Conservation (phyloP, 1,140 invertebrate genomes). For the Arion vulgaris region DNA sequence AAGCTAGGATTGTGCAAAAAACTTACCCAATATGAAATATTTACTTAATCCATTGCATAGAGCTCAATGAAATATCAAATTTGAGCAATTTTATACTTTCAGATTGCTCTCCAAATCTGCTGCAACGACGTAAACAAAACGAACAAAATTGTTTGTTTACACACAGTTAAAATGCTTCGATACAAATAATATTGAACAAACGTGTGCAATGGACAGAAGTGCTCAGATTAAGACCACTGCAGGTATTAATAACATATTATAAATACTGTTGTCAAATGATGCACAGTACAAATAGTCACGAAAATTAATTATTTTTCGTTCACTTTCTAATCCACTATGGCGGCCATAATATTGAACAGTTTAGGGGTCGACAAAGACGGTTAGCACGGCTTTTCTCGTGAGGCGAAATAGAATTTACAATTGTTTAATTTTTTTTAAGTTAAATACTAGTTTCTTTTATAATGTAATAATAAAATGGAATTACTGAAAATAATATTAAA, state of each 20-base stretch:
- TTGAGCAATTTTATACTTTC: background rate
- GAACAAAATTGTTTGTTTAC: slow-evolving; percentile 27
- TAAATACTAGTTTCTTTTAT: background rate
- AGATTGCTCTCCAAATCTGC: background rate
- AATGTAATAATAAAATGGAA: background rate
- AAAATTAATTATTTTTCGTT: slow-evolving; percentile 16
- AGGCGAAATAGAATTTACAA: background rate
- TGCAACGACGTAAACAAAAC: slow-evolving; percentile 8
- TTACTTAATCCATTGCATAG: background rate
- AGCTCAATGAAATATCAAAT: background rate
- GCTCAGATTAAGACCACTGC: background rate
- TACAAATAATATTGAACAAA: background rate
- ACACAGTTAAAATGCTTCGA: background rate
- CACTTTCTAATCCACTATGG: slow-evolving; percentile 33
- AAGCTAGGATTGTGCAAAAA: background rate
- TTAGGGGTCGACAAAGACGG: slow-evolving; percentile 34
- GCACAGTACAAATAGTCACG: background rate
- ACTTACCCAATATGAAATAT: background rate
- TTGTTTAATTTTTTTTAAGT: background rate
- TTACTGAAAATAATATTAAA: background rate
- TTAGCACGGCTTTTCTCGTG: slow-evolving; percentile 39
- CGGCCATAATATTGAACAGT: slow-evolving; percentile 44
- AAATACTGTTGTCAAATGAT: background rate
- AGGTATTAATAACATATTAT: background rate
- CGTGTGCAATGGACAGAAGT: background rate